Base-by-base conservation (phyloP, 1,140 invertebrate genomes). In the Drosophila mojavensis region DNA sequence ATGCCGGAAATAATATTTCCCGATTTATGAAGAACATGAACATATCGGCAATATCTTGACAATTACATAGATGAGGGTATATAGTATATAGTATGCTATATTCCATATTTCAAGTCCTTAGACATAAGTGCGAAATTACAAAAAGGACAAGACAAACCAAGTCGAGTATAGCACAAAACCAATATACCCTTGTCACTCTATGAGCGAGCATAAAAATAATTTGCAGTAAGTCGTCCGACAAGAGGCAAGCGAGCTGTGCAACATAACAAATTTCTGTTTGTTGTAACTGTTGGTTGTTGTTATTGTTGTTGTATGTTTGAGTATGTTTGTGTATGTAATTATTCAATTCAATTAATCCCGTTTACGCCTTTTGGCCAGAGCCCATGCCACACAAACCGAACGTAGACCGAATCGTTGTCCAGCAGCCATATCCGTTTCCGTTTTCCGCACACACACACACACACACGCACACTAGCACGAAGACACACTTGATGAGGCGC, bases 331-430 rank as follows among this genome's bases (percentile, higher is more conserved):
- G 53, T 70, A 17, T 71, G 75, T 90, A 90, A 90, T 91, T 91
- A 89, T 91, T 84, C 88, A 89, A 91, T 91, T 91, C 81, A 91
- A 91, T 91, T 91, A 91, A 84, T 91, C 72, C 88, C 73, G 65
- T 75, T 81, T 79, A 75, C 75, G 74, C 70, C 79, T 81, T 81
- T 79, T 13, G 69, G 63, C 53, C 66, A 54, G 61, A 43, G 36
- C 39, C 51, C 62, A 48, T 50, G 30, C 24, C 53, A 55, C n/a
- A 17, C 11, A 24, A 30, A 50, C 30, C 28, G 59, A 55, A 26
- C 41, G 64, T 55, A 48, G 61, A 71, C 70, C 60, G 67, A 76
- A 71, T 62, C 53, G 61, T 74, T 77, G 77, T 74, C 77, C 83
- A 73, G 84, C 78, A 78, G 73, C 65, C 84, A 89, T 90, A 79